Evolutionary conservation across 2,888 invertebrate species (phyloP), one percentile per base, ranked within the genome.

Genomic region (Acrocera orbiculus): DNA sequence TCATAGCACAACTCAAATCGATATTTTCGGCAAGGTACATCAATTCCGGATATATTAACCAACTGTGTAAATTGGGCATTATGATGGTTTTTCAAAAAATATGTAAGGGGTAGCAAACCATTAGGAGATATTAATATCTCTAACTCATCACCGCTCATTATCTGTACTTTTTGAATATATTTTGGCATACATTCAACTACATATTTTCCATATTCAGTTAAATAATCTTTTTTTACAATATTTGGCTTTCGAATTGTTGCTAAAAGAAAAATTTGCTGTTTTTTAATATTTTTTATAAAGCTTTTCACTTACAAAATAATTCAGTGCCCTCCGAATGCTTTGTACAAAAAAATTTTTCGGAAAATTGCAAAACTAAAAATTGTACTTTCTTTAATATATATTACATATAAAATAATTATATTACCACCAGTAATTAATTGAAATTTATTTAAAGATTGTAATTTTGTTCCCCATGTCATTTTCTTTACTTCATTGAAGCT

Each of bases 1-100:
- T 89, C 89, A 63, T 99, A 98, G 32, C 96, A 76, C 26, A 70
- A 50, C 67, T 98, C 96, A 62, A 98, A 98, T 48, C 98, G 73
- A 54, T 82, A 71, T 37, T 69, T 61, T 29, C 95, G 69, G 37
- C 76, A 70, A 0, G 98, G 98, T 4, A 98, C 83, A 63, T 99
- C 98, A 64, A 98, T 70, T 13, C 89, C 96, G 35, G 82, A 86
- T 44, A 98, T 80, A 58, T 96, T 96, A 4, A 74, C 64, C 27
- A 99, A 64, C 56, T 73, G 89, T 2, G 75, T 69, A 58, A 93
- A 99, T 61, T 98, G 96, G 1, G 83, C 78, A 55, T 81, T 82
- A 51, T 93, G 93, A 56, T 99, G 89, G 56, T 92, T 86, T 61
- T 89, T 92, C 29, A 98, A 64, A 54, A 96, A 99, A 42, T 81